These are phyloP conservation scores for Zhuqinia jingwanae DNA, from an alignment of 2,888 invertebrate genomes.

Conservation along the genomic window DNA sequence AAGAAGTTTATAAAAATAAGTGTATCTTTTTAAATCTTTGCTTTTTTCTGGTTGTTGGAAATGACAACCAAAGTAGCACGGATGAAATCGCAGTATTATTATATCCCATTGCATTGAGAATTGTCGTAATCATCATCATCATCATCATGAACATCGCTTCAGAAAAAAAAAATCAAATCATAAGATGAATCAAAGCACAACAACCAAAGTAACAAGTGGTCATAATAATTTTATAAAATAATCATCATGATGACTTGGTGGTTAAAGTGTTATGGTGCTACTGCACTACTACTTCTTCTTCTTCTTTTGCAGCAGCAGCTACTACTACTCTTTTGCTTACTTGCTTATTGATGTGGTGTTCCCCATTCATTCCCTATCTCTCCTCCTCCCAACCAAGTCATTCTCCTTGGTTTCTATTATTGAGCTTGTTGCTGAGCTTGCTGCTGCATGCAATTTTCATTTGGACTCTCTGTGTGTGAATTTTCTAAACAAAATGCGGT, in stretches of 20 bases:
- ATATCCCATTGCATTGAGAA: background rate
- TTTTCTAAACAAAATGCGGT: constrained; percentile 63
- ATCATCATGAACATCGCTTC: background rate
- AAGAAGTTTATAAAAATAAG: no score
- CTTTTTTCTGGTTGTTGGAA: no score
- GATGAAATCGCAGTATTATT: no score
- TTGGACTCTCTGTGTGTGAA: constrained; percentile 57
- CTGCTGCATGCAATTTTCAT: constrained; percentile 19
- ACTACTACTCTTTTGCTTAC: no score
- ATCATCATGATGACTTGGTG: background rate
- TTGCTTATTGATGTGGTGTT: background rate
- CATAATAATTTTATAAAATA: constrained; percentile 21
- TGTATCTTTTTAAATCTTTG: no score
- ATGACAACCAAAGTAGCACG: no score
- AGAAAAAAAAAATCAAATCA: background rate
- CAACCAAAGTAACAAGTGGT: background rate
- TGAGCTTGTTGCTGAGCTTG: background rate
- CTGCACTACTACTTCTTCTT: background rate
- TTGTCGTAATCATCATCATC: background rate
- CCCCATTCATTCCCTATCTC: constrained; percentile 21
- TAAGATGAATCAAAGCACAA: background rate
- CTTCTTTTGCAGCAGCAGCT: no score
- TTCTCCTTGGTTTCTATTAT: constrained; percentile 50
- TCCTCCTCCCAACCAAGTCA: background rate
- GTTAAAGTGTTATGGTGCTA: background rate